Base-by-base conservation (phyloP, 2,888 invertebrate genomes). In the Tetramorium bicarinatum region DNA sequence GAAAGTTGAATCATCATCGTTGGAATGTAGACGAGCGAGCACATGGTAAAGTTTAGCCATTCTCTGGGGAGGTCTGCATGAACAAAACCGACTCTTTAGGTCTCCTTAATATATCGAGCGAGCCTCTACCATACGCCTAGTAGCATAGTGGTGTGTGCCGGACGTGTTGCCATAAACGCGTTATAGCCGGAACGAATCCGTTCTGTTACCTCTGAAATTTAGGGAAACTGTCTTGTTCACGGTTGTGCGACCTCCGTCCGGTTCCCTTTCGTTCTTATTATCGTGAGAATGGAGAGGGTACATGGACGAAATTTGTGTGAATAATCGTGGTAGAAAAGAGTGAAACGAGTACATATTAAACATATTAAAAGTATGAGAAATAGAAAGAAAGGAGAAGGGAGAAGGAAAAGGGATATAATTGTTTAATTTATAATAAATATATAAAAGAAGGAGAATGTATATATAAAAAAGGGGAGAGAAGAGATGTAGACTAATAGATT, bases 151-250 rank as follows among this genome's bases (percentile, higher is more conserved):
- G 34, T 49, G 52, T 54, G 80, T 75, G 87, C 59, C 72, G 87
- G 88, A 87, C 89, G 76, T 87, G 87, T 87, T 87, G 87, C 92
- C 92, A 92, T 94, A 93, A 94, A 93, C 91, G 93, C 92, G 93
- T 94, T 92, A 94, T 91, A 91, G 91, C 93, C 93, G 94, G 91
- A 93, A 93, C 94, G 93, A 94, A 94, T 93, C 87, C 87, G 75
- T 87, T 84, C 85, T 91, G 90, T 91, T 92, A 85, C 79, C 80
- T 86, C 82, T 85, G 85, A 92, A 93, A 93, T 91, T 91, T 66
- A 34, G 89, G 91, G 90, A 89, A 90, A 92, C 85, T 85, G 83
- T 84, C 87, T 81, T 67, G 61, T 84, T 75, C 66, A 87, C 59
- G 71, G 89, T 90, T 92, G 91, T 88, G 91, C 90, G 91, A 92